Conservation (phyloP, 1,140 invertebrate species). For the Psix sp. region DNA sequence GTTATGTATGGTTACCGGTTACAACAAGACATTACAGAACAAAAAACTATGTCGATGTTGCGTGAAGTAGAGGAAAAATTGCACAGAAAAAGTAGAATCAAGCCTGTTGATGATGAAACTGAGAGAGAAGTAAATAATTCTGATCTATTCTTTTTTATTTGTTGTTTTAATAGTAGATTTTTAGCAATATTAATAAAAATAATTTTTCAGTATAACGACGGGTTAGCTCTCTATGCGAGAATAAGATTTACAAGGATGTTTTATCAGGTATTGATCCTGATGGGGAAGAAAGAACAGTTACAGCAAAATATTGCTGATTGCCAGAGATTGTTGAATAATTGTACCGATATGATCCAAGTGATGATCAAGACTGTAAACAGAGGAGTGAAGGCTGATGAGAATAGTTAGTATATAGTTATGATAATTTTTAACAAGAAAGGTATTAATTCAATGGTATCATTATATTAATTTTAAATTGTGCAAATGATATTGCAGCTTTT, state of each 20-base stretch:
- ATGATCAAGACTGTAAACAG: slow-evolving; percentile 86
- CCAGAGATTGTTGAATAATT: slow-evolving; percentile 83
- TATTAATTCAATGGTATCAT: too few relatives aligned
- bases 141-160: too few relatives aligned
- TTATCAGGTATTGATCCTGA: slow-evolving; percentile 87
- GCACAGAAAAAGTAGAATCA: slow-evolving; percentile 83
- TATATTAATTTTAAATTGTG: too few relatives aligned
- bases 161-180: too few relatives aligned
- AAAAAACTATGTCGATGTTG: slow-evolving; percentile 87
- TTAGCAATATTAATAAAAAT: slow-evolving; percentile 23
- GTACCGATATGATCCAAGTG: slow-evolving; percentile 86
- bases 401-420: slow-evolving; percentile 82
- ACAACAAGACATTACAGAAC: slow-evolving; percentile 88
- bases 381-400: slow-evolving; percentile 85
- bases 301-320: slow-evolving; percentile 79
- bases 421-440: too few relatives aligned
- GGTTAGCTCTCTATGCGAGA: slow-evolving; percentile 85
- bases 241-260: slow-evolving; percentile 91
- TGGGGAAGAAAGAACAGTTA: slow-evolving; percentile 80
- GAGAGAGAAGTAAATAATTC: slow-evolving; percentile 73
- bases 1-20: slow-evolving; percentile 94
- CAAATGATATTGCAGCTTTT: too few relatives aligned
- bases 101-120: slow-evolving; percentile 75
- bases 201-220: slow-evolving; percentile 77
- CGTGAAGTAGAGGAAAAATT: slow-evolving; percentile 95